Conservation (phyloP, 53 echinoderm and acorn worm genomes). For the Apostichopus leukothele region DNA sequence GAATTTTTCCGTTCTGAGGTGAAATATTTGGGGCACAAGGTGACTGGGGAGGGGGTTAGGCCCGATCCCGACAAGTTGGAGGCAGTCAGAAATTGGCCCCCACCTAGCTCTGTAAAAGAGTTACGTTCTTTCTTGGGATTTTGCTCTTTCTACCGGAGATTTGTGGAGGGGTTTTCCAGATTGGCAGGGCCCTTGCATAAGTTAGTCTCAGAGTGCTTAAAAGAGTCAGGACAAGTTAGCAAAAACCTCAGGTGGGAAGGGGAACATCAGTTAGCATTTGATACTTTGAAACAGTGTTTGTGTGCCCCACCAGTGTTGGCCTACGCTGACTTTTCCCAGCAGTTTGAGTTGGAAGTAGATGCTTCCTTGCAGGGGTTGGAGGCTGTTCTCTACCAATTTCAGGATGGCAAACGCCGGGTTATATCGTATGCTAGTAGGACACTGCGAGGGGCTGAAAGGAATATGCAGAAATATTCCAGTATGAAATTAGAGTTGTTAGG, state of each 20-base stretch:
- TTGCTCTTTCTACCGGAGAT: slow-evolving; percentile 36
- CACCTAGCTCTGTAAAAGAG: background rate
- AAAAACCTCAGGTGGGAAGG: background rate
- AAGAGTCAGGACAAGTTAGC: background rate
- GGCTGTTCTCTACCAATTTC: background rate
- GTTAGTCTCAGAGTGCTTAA: background rate
- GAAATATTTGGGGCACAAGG: slow-evolving; percentile 19
- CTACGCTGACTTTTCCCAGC: slow-evolving; percentile 9
- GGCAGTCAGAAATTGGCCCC: background rate
- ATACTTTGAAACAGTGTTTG: slow-evolving; percentile 3
- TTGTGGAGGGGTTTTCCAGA: slow-evolving; percentile 28
- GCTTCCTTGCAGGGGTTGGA: background rate
- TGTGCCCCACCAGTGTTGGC: background rate
- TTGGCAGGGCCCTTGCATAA: slow-evolving; percentile 3
- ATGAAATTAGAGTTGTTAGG: slow-evolving; percentile 49
- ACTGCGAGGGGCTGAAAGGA: slow-evolving; percentile 50
- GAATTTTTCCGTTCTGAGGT: slow-evolving; percentile 46
- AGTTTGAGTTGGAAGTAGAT: slow-evolving; percentile 30
- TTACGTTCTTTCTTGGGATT: slow-evolving; percentile 31
- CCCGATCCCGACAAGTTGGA: background rate
- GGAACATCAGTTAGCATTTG: slow-evolving; percentile 33
- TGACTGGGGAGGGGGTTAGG: background rate
- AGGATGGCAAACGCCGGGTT: slow-evolving; percentile 32
- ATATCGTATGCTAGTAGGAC: slow-evolving; percentile 47
- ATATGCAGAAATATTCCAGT: slow-evolving; percentile 53